Evolutionary conservation across 2,797 vertebrate genomes (phyloP).

Genomic region (Parauchenoglanis ngamensis): DNA sequence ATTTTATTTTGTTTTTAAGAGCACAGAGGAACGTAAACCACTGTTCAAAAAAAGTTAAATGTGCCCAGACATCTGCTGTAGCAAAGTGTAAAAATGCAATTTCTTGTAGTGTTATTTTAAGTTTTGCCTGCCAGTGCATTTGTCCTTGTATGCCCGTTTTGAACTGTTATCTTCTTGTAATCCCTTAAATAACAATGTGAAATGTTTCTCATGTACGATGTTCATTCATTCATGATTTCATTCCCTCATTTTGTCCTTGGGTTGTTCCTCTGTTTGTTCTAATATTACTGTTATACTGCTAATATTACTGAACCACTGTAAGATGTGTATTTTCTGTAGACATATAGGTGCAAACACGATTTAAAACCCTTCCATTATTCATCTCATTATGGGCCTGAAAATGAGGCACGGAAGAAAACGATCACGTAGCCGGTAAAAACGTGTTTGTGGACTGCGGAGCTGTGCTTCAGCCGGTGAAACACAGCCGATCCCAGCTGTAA

Average conservation of each 20-base stretch:
- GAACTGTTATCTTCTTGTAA: not conserved
- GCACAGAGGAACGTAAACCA: conserved; percentile 1
- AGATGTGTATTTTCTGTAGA: not conserved
- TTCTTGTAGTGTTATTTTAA: not conserved
- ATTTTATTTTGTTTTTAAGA: not conserved
- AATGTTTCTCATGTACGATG: not conserved
- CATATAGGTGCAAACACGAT: too few relatives aligned
- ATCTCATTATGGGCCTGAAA: not conserved
- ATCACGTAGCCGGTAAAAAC: not conserved
- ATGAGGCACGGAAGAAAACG: not conserved
- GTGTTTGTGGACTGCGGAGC: not conserved
- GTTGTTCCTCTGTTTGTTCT: not conserved
- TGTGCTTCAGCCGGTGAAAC: not conserved
- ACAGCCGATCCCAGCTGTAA: conserved; percentile 1
- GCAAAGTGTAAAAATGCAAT: not conserved
- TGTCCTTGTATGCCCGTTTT: not conserved
- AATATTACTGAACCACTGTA: not conserved
- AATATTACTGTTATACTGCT: not conserved
- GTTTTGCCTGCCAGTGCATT: not conserved
- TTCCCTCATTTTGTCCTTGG: not conserved
- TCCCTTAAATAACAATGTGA: not conserved
- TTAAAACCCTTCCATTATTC: not conserved
- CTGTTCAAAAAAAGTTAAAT: not conserved
- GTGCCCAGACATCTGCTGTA: not conserved
- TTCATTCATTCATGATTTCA: not conserved